These are phyloP conservation scores for Microplitis deprimator DNA, from an alignment of 2,888 invertebrate species.

Conservation along the genomic window DNA sequence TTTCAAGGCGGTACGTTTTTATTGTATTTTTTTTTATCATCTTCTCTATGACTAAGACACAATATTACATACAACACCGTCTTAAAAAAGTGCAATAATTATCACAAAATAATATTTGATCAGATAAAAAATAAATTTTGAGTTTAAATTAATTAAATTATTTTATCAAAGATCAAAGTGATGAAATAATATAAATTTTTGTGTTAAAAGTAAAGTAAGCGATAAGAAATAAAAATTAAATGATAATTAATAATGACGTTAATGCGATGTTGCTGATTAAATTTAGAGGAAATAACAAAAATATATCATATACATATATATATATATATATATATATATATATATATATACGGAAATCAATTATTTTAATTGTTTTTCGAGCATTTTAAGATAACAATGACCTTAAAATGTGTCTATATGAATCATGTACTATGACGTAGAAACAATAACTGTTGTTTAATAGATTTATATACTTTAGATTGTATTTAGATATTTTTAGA, in stretches of 20 bases:
- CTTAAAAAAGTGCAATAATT: not conserved
- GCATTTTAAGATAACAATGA: not conserved
- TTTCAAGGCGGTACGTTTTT: slow-evolving; percentile 39
- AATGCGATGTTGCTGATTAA: not conserved
- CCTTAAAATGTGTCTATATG: not conserved
- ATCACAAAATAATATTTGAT: not conserved
- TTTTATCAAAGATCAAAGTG: not conserved
- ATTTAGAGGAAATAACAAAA: not conserved
- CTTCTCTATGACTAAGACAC: not conserved
- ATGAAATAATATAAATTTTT: not conserved
- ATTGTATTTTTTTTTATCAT: not conserved
- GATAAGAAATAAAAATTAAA: not conserved
- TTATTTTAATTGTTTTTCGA: not conserved
- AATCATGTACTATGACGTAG: not conserved
- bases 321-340: not conserved
- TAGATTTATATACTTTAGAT: too few species aligned
- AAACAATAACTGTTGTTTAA: not conserved
- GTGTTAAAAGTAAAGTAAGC: too few species aligned
- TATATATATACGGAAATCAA: not conserved
- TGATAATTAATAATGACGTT: not conserved
- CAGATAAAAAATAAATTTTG: not conserved
- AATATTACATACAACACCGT: not conserved
- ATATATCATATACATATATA: not conserved
- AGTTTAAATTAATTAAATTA: not conserved
- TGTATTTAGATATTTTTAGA: too few species aligned